Evolutionary conservation across 1,140 invertebrate genomes (phyloP).

Genomic region (Drosophila sulfurigaster): DNA sequence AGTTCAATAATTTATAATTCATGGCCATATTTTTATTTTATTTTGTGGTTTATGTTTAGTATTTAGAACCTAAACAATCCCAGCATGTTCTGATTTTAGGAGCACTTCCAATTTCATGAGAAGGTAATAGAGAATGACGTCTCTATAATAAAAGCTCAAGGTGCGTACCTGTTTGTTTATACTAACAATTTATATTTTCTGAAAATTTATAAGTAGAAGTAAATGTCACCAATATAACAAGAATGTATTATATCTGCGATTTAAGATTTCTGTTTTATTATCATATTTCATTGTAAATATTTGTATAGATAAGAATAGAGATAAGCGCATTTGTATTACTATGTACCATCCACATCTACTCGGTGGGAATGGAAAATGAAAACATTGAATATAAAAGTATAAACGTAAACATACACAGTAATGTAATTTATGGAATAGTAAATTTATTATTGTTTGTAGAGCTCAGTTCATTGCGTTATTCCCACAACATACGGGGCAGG

Average conservation of each 20-base stretch:
- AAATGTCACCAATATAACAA: constrained; percentile 19
- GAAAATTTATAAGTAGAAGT: background rate
- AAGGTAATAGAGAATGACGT: too few species aligned
- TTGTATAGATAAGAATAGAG: constrained; percentile 16
- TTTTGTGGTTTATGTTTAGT: background rate
- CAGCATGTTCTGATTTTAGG: too few species aligned
- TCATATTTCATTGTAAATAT: constrained; percentile 35
- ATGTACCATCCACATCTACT: constrained; percentile 37
- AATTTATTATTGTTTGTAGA: constrained; percentile 52
- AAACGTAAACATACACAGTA: constrained; percentile 38
- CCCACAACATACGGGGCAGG: constrained; percentile 57
- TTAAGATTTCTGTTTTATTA: constrained; percentile 20
- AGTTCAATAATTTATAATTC: background rate
- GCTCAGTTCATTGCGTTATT: constrained; percentile 42
- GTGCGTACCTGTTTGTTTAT: too few species aligned
- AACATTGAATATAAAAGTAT: constrained; percentile 47
- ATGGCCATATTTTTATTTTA: background rate
- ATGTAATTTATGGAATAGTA: constrained; percentile 54
- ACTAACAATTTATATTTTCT: too few species aligned
- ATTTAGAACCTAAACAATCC: background rate
- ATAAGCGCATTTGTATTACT: constrained; percentile 24
- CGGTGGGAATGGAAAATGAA: constrained; percentile 39
- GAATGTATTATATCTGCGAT: constrained; percentile 5
- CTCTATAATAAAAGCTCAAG: too few species aligned
- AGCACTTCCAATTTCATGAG: too few species aligned